Conservation (phyloP, 2,888 invertebrate species). For the Urechis unicinctus region DNA sequence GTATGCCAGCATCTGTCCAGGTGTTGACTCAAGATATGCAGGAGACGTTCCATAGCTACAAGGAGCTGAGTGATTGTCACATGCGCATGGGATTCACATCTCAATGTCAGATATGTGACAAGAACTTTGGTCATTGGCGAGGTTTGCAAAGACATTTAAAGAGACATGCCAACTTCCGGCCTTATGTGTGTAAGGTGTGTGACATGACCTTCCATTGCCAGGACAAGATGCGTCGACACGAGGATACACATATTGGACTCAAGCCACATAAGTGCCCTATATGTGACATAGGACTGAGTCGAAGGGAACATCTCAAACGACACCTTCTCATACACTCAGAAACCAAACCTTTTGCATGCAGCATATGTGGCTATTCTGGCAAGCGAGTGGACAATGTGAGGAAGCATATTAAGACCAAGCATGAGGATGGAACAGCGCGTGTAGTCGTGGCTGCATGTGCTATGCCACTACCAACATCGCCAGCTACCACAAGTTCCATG, state of each 20-base stretch:
- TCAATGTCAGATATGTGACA: constrained; percentile 13
- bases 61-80: constrained; percentile 13
- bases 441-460: too few relatives aligned
- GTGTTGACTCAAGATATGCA: neutral
- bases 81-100: neutral
- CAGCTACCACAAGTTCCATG: too few relatives aligned
- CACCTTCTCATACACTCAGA: constrained; percentile 23
- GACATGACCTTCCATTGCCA: constrained; percentile 18
- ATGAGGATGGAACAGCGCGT: too few relatives aligned
- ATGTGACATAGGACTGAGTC: constrained; percentile 18
- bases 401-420: too few relatives aligned
- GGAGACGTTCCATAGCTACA: constrained; percentile 15
- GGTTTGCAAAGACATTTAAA: constrained; percentile 19
- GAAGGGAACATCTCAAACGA: constrained; percentile 21
- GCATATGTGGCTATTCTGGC: constrained; percentile 19
- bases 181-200: constrained; percentile 19
- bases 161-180: constrained; percentile 21
- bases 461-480: too few relatives aligned
- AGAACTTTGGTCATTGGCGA: constrained; percentile 14
- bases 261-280: constrained; percentile 24
- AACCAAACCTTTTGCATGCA: constrained; percentile 19
- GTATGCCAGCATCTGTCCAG: too few relatives aligned
- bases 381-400: too few relatives aligned
- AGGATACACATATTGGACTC: constrained; percentile 19
- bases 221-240: constrained; percentile 22